A percentile compares a stretch with the other conserved stretches of the same genome.
Evolutionary conservation across 2,113 vertebrate genomes (phyloP).

Genomic region (Clarias macrocephalus): DNA sequence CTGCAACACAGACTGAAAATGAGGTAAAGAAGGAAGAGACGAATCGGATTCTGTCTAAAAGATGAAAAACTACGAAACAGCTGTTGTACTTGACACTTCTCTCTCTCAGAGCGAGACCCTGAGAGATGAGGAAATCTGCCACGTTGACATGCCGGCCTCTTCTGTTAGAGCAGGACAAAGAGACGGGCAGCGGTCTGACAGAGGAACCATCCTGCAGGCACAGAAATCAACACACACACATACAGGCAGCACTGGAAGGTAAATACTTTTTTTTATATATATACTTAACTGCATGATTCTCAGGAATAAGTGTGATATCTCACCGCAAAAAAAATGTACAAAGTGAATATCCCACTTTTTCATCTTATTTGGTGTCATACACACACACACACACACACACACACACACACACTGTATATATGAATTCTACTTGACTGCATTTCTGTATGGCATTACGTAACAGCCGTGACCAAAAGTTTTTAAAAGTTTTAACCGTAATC

Average conservation of each 20-base stretch:
- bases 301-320: too few relatives aligned
- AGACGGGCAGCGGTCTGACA: slow-evolving; percentile 74
- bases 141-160: slow-evolving; percentile 75
- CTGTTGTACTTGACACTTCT: slow-evolving; percentile 67
- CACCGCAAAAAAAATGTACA: too few relatives aligned
- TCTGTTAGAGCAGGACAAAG: slow-evolving; percentile 74
- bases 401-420: too few relatives aligned
- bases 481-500: too few relatives aligned
- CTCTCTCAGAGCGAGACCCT: slow-evolving; percentile 85
- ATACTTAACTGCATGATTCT: too few relatives aligned
- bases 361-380: too few relatives aligned
- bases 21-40: background rate
- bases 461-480: too few relatives aligned
- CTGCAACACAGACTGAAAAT: slow-evolving; percentile 17
- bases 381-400: too few relatives aligned
- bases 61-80: slow-evolving; percentile 16
- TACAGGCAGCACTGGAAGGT: background rate
- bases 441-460: too few relatives aligned
- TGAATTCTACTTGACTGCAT: too few relatives aligned
- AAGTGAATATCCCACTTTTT: too few relatives aligned
- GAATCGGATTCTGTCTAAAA: background rate
- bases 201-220: slow-evolving; percentile 37
- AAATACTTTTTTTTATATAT: too few relatives aligned
- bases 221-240: background rate
- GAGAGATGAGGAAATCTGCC: slow-evolving; percentile 80